Evolutionary conservation across 92 coral and sea anemone species (phyloP), one percentile per base, ranked within the genome.

Genomic region (Hydrozoanthus gracilis): DNA sequence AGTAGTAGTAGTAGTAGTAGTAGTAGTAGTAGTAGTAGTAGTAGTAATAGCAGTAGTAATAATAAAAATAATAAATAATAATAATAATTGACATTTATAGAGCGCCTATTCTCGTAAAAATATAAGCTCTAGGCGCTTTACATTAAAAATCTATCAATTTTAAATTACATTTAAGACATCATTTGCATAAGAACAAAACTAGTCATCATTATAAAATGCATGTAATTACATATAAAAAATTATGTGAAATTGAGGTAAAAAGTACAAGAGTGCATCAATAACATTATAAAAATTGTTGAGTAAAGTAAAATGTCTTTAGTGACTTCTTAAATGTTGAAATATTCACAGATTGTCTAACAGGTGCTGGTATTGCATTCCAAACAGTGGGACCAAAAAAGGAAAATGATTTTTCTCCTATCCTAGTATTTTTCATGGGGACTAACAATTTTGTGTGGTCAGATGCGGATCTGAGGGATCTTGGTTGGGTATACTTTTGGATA

Each of bases 401-500:
- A 70, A 70, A 70, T 11, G 75, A 70, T 70, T 11, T 70, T 70
- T 70, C 75, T 0, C 75, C 75, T 67, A 67, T 67, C 73, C 7
- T 70, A 70, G 75, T 70, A 17, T 11, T 0, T 70, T 70, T 70
- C 46, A 2, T 70, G 75, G 75, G 75, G 75, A 70, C 75, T 70
- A 70, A 27, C 75, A 70, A 70, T 70, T 70, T 70, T 70, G 75
- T 2, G 75, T 70, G 75, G 75, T 70, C 75, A 8, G 75, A 70
- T 70, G 50, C 1, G 3, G 50, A 70, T 70, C 75, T 70, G 75
- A 70, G 75, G 75, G 75, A 70, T 70, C 75, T 70, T 2, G 75
- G 75, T 70, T 70, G 75, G 75, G 75, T 70, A 70, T 70, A 70
- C 75, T 70, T 70, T 70, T 70, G 75, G 14, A 70, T 70, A 70